These are phyloP conservation scores for Isurus oxyrinchus DNA, from an alignment of 2,113 vertebrate genomes.

Conservation along the genomic window DNA sequence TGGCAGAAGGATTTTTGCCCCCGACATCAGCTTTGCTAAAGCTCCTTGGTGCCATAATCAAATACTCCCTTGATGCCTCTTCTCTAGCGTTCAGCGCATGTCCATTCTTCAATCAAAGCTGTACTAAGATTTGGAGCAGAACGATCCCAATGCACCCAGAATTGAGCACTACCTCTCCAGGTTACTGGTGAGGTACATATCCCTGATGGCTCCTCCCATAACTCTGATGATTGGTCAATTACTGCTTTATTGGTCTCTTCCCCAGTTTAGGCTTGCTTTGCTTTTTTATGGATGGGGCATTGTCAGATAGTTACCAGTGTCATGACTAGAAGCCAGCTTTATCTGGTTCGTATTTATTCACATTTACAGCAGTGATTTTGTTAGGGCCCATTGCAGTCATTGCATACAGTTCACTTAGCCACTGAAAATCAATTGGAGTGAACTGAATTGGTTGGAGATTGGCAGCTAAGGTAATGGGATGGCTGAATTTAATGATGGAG, in stretches of 20 bases:
- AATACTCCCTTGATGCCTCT: not conserved
- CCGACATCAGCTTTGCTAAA: not conserved
- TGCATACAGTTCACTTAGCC: not conserved
- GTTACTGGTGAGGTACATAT: not conserved
- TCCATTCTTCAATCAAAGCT: not conserved
- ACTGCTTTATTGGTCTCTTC: not conserved
- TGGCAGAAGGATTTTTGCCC: not conserved
- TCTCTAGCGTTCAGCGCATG: not conserved
- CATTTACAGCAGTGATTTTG: not conserved
- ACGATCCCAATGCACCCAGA: not conserved
- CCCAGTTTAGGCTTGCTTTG: not conserved
- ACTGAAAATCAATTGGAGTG: not conserved
- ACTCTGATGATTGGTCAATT: not conserved
- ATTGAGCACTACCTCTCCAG: not conserved
- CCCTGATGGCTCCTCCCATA: not conserved
- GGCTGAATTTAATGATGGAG: not conserved
- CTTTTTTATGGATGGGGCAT: not conserved
- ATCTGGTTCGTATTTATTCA: not conserved
- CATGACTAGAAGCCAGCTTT: not conserved
- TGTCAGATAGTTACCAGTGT: not conserved
- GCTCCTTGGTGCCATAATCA: not conserved
- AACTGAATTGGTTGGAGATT: not conserved
- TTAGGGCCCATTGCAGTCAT: not conserved
- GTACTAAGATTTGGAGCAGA: not conserved
- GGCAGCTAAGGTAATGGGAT: not conserved